These are phyloP conservation scores for Drosophila nigritarsus DNA, from an alignment of 2,888 invertebrate genomes.

Conservation along the genomic window DNA sequence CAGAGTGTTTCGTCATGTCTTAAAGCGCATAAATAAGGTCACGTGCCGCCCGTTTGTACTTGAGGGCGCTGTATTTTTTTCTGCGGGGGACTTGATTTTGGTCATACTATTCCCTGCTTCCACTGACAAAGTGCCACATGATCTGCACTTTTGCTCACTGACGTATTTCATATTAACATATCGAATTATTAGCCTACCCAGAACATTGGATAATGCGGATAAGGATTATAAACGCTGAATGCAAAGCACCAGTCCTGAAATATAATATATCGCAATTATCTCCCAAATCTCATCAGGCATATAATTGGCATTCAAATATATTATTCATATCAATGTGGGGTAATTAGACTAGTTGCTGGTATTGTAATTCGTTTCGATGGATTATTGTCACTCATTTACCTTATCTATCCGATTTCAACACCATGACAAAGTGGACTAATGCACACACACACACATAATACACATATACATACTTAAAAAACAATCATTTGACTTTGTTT, in stretches of 20 bases:
- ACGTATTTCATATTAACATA: slow-evolving; percentile 77
- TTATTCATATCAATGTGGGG: slow-evolving; percentile 62
- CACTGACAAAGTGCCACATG: slow-evolving; percentile 56
- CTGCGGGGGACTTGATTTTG: slow-evolving; percentile 14
- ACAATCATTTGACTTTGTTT: background rate
- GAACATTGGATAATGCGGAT: slow-evolving; percentile 82
- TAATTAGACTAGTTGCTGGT: slow-evolving; percentile 74
- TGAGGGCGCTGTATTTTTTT: slow-evolving; percentile 29
- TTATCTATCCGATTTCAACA: background rate
- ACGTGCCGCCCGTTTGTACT: slow-evolving; percentile 79
- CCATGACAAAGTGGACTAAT: background rate
- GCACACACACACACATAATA: background rate
- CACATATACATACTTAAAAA: background rate
- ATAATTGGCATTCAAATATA: slow-evolving; percentile 78
- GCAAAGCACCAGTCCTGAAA: slow-evolving; percentile 52
- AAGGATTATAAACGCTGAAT: slow-evolving; percentile 58
- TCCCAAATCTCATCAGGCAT: slow-evolving; percentile 74
- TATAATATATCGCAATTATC: slow-evolving; percentile 79
- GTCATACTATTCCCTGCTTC: slow-evolving; percentile 33
- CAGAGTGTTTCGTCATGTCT: slow-evolving; percentile 75
- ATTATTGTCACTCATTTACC: slow-evolving; percentile 63
- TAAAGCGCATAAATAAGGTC: slow-evolving; percentile 84
- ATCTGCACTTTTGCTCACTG: slow-evolving; percentile 59
- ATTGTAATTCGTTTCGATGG: slow-evolving; percentile 77
- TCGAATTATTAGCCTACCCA: slow-evolving; percentile 81